phyloP scores from a whole-genome alignment of 2,888 invertebrate genomes.

The Fragum whitleyi region DNA sequence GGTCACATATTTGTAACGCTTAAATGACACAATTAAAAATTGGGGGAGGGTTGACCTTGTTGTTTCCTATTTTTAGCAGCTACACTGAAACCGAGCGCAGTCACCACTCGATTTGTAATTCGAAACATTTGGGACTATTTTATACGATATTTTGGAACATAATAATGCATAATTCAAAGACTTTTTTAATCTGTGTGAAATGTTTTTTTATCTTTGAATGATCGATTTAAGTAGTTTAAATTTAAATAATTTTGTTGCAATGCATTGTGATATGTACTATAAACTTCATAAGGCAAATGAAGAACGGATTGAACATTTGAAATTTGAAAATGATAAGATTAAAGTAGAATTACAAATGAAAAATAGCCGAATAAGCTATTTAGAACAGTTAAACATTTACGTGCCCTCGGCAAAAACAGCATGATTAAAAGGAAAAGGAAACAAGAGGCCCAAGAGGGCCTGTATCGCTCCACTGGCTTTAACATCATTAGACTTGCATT shows the following conservation, averaged over 20 bases:
- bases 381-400: neutral
- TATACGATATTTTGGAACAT: neutral
- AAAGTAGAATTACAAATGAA: neutral
- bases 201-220: neutral
- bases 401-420: neutral
- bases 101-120: neutral
- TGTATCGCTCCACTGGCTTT: too few relatives aligned
- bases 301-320: neutral
- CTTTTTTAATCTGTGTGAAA: neutral
- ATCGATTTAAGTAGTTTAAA: neutral
- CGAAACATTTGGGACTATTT: neutral
- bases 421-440: neutral
- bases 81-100: neutral
- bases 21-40: too few relatives aligned
- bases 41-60: neutral
- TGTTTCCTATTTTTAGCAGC: neutral
- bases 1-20: too few relatives aligned
- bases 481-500: too few relatives aligned
- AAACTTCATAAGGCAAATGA: neutral
- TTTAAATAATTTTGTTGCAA: neutral
- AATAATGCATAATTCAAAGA: neutral
- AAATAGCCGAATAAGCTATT: neutral
- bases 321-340: neutral
- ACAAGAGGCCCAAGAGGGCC: too few relatives aligned
- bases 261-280: neutral